Evolutionary conservation across 2,888 invertebrate genomes (phyloP), one percentile per base, ranked within the genome.

Genomic region (Suillia variegata): DNA sequence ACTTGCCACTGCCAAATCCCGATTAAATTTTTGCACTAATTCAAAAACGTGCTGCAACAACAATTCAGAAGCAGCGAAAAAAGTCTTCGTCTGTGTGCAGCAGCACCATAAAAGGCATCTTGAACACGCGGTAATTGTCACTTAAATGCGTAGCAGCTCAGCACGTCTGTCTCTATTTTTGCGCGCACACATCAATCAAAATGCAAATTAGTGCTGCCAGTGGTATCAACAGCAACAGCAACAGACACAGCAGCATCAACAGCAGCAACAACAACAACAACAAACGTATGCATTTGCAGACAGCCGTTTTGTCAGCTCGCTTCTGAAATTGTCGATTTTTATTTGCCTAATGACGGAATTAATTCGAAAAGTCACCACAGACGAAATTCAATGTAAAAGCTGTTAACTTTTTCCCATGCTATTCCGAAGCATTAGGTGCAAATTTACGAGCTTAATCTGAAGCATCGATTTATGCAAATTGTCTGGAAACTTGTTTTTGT

Each of bases 381-480:
- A 5, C 20, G 6, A 15, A 26, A 12, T 2, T 5, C 13, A 4
- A 38, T 38, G 38, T n/a, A 38, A 45, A 45, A 8, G 18, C 6
- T 20, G 17, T n/a, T n/a, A n/a, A n/a, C n/a, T n/a, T n/a, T n/a
- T n/a, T n/a, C n/a, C n/a, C n/a, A n/a, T 20, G 6, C 18, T 5
- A 18, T 45, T 45, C 45, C 45, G 18, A 45, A 45, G 17, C 45
- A 70, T 73, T 72, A 71, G 71, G 71, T 73, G 71, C 72, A 72
- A 72, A 72, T 72, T 72, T 72, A 72, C 72, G 71, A 71, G 72
- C 64, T 70, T 72, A 72, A 72, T 71, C 72, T 69, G 6, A 38
- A 45, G 45, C 17, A 38, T 17, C 17, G 20, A 45, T 13, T 13
- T 45, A 45, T 45, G 45, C 45, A 45, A 45, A 45, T 45, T 17